phyloP scores from a whole-genome alignment of 2,888 invertebrate species.

The Melikaiella ostensackeni region DNA sequence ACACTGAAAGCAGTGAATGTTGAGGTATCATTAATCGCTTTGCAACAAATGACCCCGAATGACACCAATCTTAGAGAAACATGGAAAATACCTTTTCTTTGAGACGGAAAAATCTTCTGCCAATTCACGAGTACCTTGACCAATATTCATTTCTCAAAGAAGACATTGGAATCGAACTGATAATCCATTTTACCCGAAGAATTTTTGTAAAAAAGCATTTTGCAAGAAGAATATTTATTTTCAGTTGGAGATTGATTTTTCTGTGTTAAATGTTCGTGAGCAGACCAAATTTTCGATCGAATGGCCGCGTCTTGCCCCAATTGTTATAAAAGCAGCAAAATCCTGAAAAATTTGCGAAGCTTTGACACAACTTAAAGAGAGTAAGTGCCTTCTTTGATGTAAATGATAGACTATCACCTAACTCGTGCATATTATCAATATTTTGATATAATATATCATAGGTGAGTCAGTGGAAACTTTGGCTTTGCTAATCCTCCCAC shows the following conservation, averaged over 20 bases:
- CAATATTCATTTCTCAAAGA: too few species aligned
- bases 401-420: too few species aligned
- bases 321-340: slow-evolving; percentile 13
- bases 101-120: background rate
- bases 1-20: background rate
- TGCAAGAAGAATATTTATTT: background rate
- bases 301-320: slow-evolving; percentile 22
- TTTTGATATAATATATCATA: background rate
- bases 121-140: too few species aligned
- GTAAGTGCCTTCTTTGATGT: background rate
- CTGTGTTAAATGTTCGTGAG: slow-evolving; percentile 10
- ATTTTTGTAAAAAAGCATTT: background rate
- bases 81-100: slow-evolving; percentile 19
- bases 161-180: background rate
- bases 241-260: slow-evolving; percentile 20
- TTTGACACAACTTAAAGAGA: slow-evolving; percentile 17
- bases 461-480: slow-evolving; percentile 6
- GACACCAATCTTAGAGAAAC: background rate
- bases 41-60: slow-evolving; percentile 21
- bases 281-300: slow-evolving; percentile 1
- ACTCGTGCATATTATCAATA: slow-evolving; percentile 2
- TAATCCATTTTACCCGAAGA: background rate
- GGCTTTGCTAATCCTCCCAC: slow-evolving; percentile 14
- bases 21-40: slow-evolving; percentile 3
- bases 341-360: slow-evolving; percentile 15